Percentiles rank a stretch among this genome's conserved stretches.
Evolutionary conservation across 2,888 invertebrate species (phyloP).

Genomic region (Patella caerulea): DNA sequence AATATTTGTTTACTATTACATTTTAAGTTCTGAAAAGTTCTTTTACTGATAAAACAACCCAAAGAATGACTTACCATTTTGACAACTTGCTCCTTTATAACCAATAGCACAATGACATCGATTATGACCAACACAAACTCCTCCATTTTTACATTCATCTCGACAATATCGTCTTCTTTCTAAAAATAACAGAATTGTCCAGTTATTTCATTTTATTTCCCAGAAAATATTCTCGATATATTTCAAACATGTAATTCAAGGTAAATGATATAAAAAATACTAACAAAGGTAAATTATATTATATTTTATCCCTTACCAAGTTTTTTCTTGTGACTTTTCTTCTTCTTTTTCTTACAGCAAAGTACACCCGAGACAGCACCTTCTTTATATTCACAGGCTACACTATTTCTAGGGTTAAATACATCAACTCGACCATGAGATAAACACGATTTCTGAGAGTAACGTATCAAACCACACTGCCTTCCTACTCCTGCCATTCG

Average conservation of each 20-base stretch:
- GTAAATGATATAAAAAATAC: not conserved
- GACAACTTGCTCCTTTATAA: slow-evolving; percentile 68
- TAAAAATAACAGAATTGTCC: not conserved
- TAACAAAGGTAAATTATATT: not conserved
- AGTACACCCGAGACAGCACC: slow-evolving; percentile 64
- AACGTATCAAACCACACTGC: slow-evolving; percentile 56
- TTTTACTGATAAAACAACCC: too few relatives aligned
- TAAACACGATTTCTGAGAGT: slow-evolving; percentile 60
- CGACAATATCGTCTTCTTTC: slow-evolving; percentile 43
- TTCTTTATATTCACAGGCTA: slow-evolving; percentile 59
- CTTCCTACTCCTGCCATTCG: slow-evolving; percentile 67
- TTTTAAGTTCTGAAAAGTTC: not conserved
- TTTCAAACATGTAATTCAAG: not conserved
- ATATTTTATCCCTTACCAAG: not conserved
- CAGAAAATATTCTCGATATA: too few relatives aligned
- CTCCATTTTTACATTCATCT: slow-evolving; percentile 63
- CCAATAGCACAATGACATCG: slow-evolving; percentile 62
- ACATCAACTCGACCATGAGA: slow-evolving; percentile 66
- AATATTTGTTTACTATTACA: not conserved
- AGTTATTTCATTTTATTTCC: too few relatives aligned
- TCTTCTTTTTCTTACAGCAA: slow-evolving; percentile 61
- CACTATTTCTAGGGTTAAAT: slow-evolving; percentile 47
- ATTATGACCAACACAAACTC: slow-evolving; percentile 60
- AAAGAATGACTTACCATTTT: slow-evolving; percentile 59
- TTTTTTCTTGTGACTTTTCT: slow-evolving; percentile 20